These are phyloP conservation scores for Alexandromys oeconomus DNA, from an alignment of 2,797 vertebrate species.

Conservation along the genomic window DNA sequence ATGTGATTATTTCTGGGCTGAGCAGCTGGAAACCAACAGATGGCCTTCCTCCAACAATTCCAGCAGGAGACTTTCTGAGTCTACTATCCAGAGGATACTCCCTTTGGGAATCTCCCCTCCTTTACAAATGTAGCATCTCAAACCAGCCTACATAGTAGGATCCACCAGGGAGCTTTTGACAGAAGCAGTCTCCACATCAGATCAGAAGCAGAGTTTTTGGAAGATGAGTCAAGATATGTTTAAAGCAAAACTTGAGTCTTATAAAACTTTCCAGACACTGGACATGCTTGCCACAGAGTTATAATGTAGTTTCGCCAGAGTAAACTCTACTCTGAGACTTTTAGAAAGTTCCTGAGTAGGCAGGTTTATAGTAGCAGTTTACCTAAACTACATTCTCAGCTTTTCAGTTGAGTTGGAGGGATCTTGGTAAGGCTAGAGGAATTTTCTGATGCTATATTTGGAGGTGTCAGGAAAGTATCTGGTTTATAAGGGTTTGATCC, in stretches of 20 bases:
- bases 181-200: background rate
- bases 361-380: background rate
- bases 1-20: too few relatives aligned
- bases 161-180: background rate
- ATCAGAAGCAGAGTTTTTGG: constrained; percentile 17
- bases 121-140: background rate
- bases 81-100: background rate
- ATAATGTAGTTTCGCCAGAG: background rate
- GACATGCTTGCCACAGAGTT: background rate
- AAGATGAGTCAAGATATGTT: background rate
- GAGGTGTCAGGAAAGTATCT: background rate
- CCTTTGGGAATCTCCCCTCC: background rate
- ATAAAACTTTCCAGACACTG: background rate
- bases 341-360: background rate
- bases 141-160: background rate
- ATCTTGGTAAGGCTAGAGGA: background rate
- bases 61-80: background rate
- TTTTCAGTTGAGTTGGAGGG: background rate
- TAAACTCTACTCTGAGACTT: background rate
- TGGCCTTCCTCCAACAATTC: too few relatives aligned
- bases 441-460: background rate
- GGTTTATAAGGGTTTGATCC: background rate
- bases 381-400: background rate
- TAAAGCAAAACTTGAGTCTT: background rate
- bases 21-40: too few relatives aligned